phyloP scores from a whole-genome alignment of 2,113 vertebrate genomes.

The Xiphorhynchus elegans region DNA sequence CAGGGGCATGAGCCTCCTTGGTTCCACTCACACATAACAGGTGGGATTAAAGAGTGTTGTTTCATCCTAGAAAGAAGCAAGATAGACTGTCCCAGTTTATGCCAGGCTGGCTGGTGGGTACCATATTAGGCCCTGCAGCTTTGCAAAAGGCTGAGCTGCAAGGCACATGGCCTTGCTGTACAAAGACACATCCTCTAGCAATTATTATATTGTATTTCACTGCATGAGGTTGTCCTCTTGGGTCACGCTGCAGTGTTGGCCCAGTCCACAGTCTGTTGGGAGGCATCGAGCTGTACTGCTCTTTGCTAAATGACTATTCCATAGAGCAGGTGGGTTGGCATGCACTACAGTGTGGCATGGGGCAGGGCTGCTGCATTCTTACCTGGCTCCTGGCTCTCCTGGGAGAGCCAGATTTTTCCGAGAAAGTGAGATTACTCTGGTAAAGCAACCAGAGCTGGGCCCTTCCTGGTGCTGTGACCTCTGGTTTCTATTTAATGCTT shows the following conservation, averaged over 20 bases:
- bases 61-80: neutral
- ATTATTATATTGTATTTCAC: neutral
- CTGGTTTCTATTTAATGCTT: neutral
- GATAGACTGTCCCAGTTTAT: neutral
- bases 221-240: slow-evolving; percentile 6
- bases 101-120: neutral
- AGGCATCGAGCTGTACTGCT: neutral
- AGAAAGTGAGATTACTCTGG: neutral
- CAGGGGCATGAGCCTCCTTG: neutral
- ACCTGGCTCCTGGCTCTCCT: neutral
- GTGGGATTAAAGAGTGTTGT: neutral
- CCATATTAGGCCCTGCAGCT: neutral
- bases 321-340: neutral
- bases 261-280: neutral
- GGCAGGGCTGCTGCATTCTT: neutral
- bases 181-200: neutral
- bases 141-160: neutral
- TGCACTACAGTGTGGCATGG: rapidly evolving
- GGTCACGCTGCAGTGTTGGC: neutral
- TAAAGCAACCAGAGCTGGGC: neutral
- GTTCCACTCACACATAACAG: neutral
- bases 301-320: neutral
- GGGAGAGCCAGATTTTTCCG: neutral
- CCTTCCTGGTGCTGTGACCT: neutral
- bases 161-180: neutral